Conservation (phyloP, 2,888 invertebrate genomes). For the Helobdella robusta region DNA sequence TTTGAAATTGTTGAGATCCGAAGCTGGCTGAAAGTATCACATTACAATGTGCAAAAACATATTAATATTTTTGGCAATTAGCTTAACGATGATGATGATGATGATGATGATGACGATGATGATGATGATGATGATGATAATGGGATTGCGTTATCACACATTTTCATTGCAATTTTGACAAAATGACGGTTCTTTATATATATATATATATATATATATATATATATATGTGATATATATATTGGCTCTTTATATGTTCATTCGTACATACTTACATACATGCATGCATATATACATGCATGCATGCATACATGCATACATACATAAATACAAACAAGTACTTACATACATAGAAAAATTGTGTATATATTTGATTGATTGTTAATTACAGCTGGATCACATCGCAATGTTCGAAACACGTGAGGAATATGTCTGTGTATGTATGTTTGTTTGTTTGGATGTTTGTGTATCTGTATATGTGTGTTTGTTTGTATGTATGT, state of each 20-base stretch:
- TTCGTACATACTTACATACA: not conserved
- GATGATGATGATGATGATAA: slow-evolving; percentile 20
- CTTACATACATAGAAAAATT: too few species aligned
- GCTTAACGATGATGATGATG: slow-evolving; percentile 17
- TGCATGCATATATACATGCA: slow-evolving; percentile 2
- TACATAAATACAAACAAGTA: not conserved
- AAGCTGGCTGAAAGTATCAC: too few species aligned
- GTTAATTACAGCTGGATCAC: not conserved
- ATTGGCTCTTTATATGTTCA: too few species aligned
- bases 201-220: too few species aligned
- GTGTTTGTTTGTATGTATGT: not conserved
- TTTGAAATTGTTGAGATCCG: too few species aligned
- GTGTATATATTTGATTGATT: too few species aligned
- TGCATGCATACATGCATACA: slow-evolving; percentile 3
- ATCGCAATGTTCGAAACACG: not conserved
- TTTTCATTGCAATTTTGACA: too few species aligned
- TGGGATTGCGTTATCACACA: too few species aligned
- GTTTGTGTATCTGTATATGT: not conserved
- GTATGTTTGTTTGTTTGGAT: not conserved
- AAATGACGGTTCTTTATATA: too few species aligned
- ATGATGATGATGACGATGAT: slow-evolving; percentile 23
- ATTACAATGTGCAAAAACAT: too few species aligned
- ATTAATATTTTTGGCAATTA: too few species aligned
- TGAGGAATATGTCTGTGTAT: not conserved
- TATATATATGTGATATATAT: too few species aligned